These are phyloP conservation scores for Stenolophus ochropezus DNA, from an alignment of 2,888 invertebrate genomes.

Conservation along the genomic window DNA sequence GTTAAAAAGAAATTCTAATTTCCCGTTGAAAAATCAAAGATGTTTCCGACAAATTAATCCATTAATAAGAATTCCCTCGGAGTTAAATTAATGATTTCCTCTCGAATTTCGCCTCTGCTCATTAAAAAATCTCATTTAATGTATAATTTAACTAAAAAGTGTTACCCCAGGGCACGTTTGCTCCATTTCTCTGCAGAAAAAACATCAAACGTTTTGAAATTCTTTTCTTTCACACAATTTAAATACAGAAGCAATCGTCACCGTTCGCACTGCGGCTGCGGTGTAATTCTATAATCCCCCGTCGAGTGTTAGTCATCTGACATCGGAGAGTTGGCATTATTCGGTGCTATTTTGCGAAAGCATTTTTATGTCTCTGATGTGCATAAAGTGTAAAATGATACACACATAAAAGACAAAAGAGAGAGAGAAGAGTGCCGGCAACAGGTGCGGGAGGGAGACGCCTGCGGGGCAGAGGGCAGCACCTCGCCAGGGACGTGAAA, in stretches of 20 bases:
- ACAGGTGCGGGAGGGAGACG: constrained; percentile 24
- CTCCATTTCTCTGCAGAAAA: background rate
- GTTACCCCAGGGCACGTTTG: background rate
- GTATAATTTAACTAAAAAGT: constrained; percentile 39
- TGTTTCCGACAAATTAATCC: constrained; percentile 25
- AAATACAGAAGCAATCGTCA: constrained; percentile 21
- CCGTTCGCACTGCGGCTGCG: background rate
- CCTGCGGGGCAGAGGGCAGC: background rate
- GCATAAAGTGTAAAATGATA: constrained; percentile 51
- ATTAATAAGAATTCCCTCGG: constrained; percentile 11
- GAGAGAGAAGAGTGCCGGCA: constrained; percentile 18
- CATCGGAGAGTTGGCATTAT: background rate
- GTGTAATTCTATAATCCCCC: constrained; percentile 38
- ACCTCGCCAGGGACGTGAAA: constrained; percentile 16
- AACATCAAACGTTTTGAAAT: constrained; percentile 38
- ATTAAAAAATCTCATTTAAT: constrained; percentile 38
- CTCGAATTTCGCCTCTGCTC: constrained; percentile 7
- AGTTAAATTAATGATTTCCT: constrained; percentile 34
- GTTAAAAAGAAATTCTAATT: background rate
- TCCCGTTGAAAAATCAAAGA: constrained; percentile 19
- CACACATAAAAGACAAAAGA: constrained; percentile 49
- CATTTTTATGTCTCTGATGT: constrained; percentile 49
- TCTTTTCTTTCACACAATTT: constrained; percentile 16
- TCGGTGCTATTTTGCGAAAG: constrained; percentile 26
- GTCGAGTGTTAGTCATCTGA: constrained; percentile 10